Conservation (phyloP, 1,140 invertebrate genomes). For the Eulimnadia texana region DNA sequence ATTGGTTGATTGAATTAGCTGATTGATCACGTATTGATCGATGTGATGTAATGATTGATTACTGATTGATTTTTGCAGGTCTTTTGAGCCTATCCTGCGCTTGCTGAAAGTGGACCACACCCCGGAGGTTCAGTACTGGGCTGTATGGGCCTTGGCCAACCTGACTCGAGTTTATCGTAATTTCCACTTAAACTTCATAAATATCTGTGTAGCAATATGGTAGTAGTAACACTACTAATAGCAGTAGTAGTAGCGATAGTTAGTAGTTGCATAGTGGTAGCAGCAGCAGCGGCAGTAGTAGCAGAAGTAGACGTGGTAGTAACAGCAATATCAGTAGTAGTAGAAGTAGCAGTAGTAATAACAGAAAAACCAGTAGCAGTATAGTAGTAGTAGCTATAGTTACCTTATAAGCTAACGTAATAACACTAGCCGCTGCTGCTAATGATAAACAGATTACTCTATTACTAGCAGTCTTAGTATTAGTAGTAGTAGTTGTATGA, state of each 20-base stretch:
- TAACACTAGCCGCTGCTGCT: too few relatives aligned
- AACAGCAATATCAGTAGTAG: too few relatives aligned
- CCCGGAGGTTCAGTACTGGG: conserved; percentile 86
- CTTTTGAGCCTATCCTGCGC: conserved; percentile 78
- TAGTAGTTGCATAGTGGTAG: too few relatives aligned
- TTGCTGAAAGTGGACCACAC: conserved; percentile 66
- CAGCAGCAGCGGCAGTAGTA: too few relatives aligned
- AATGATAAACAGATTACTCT: background rate
- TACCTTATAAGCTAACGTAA: too few relatives aligned
- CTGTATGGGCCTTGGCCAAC: conserved; percentile 94
- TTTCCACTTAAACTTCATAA: conserved; percentile 29
- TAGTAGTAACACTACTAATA: too few relatives aligned
- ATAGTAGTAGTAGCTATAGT: too few relatives aligned
- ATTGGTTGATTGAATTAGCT: too few relatives aligned
- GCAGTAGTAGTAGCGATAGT: too few relatives aligned
- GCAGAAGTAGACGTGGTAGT: too few relatives aligned
- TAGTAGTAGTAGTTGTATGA: background rate
- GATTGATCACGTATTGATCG: background rate
- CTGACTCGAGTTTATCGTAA: conserved; percentile 81
- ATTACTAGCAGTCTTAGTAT: background rate
- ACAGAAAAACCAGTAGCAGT: too few relatives aligned
- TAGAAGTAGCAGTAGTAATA: too few relatives aligned
- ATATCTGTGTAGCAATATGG: background rate
- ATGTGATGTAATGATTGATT: background rate
- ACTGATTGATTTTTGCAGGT: conserved; percentile 33